Base-by-base conservation (phyloP, 2,113 vertebrate species). In the Sphyrna mokarran region DNA sequence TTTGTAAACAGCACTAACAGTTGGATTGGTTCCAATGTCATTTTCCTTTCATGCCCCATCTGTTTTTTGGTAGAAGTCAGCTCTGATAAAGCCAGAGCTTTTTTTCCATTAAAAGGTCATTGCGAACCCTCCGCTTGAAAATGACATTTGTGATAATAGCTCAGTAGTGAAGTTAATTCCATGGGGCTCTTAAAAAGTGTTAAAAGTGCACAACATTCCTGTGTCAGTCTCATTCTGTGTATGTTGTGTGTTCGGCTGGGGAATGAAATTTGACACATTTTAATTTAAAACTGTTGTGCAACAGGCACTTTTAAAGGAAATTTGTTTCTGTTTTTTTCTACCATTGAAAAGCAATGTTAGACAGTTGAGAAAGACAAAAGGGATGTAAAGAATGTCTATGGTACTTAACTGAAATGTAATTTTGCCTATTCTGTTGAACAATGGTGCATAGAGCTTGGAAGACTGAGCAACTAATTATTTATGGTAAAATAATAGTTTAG, bases 1-100 rank as follows among this genome's bases (percentile, higher is more conserved):
- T 95, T 54, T 72, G 68, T 72, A 95, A 95, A 72, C 94, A 95
- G 40, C 69, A 72, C 94, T 48, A 95, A 72, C 94, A 76, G 69
- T 95, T 95, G 94, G 94, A 95, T 95, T 95, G 43, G 94, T 76
- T 95, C 94, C 94, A 76, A 95, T 76, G 94, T 95, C 94, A 76
- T 95, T 95, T 95, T 95, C 94, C 94, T 95, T 95, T 95, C 94
- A 95, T 95, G 94, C 94, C 94, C 69, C 94, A 95, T 95, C 94
- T 95, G 94, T 95, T 95, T 95, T 95, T 95, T 95, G 94, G 94
- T 70, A 72, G 94, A 95, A 95, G 94, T 95, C 94, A 95, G 43
- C 94, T 70, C 94, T 95, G 94, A 95, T 95, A 95, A 95, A 95
- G 68, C 94, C 69, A 95, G 94, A 48, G 68, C 94, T 95, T 95